A percentile compares a stretch with the other conserved stretches of the same genome.
phyloP scores from a whole-genome alignment of 2,113 vertebrate species.

The Ophthalmolycus amberensis region DNA sequence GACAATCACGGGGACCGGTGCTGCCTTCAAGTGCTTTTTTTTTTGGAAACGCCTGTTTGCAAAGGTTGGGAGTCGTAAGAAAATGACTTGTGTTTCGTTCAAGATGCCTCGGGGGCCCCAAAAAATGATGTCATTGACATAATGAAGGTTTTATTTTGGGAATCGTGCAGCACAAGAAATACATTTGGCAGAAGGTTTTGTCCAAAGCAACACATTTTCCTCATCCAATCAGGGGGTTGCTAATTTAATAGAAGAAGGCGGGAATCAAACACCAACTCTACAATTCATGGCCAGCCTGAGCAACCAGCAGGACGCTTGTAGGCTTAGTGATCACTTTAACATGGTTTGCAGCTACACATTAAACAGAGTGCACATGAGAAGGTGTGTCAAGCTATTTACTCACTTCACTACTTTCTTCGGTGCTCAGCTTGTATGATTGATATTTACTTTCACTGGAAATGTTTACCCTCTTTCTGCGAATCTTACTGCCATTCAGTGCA shows the following conservation, averaged over 20 bases:
- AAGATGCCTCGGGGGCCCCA: neutral
- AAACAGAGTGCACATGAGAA: neutral
- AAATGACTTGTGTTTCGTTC: constrained; percentile 38
- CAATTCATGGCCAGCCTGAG: neutral
- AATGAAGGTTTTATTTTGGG: neutral
- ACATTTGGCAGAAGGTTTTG: constrained; percentile 12
- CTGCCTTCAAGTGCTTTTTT: constrained; percentile 25
- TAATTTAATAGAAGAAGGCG: neutral
- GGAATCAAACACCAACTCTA: neutral
- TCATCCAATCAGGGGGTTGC: neutral
- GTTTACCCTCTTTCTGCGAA: neutral
- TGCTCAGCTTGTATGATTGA: neutral
- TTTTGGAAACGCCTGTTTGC: constrained; percentile 22
- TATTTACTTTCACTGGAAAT: constrained; percentile 11
- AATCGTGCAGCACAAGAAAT: neutral
- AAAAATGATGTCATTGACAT: constrained; percentile 14
- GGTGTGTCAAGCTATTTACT: neutral
- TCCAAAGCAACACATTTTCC: neutral
- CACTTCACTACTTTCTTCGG: neutral
- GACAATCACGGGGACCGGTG: constrained; percentile 30
- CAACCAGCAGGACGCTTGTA: neutral
- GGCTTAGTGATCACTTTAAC: neutral
- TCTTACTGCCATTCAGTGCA: neutral
- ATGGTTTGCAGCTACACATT: neutral
- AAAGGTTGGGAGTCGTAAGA: constrained; percentile 20